Evolutionary conservation across 35 echinoderm and acorn worm genomes (phyloP).

Genomic region (Eucidaris tribuloides): DNA sequence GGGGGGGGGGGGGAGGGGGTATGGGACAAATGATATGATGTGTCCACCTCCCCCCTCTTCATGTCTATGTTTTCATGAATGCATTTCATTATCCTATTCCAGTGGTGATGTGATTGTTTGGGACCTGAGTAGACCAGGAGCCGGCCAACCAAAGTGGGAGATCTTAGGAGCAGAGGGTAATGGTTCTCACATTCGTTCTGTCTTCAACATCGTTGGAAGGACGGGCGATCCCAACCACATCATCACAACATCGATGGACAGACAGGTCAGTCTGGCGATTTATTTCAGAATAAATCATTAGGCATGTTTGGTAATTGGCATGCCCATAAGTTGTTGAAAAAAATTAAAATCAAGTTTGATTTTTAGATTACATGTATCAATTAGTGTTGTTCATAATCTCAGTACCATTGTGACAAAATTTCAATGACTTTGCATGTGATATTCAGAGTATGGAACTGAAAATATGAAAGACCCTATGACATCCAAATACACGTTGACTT

Average conservation of each 20-base stretch:
- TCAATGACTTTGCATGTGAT: too few species aligned
- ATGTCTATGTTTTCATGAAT: background rate
- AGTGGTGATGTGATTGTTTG: constrained; percentile 90
- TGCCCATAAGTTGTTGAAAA: too few species aligned
- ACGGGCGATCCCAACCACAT: constrained; percentile 25
- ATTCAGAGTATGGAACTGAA: background rate
- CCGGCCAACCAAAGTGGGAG: constrained; percentile 80
- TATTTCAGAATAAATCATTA: background rate
- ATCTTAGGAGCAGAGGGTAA: constrained; percentile 45
- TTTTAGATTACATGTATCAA: background rate
- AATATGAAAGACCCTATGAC: background rate
- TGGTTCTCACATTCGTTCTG: constrained; percentile 46
- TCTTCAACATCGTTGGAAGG: constrained; percentile 53
- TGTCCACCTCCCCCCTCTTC: background rate
- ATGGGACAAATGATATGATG: background rate
- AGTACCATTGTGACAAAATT: background rate
- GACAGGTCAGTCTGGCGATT: constrained; percentile 63
- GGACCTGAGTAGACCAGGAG: constrained; percentile 71
- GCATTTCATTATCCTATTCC: background rate
- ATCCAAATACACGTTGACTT: too few species aligned
- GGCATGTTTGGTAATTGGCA: too few species aligned
- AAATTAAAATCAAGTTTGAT: background rate
- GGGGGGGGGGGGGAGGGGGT: background rate
- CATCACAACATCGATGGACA: constrained; percentile 96
- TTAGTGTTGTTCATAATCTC: background rate